Evolutionary conservation across 2,797 vertebrate species (phyloP).

Genomic region (Clarias laeviceps): DNA sequence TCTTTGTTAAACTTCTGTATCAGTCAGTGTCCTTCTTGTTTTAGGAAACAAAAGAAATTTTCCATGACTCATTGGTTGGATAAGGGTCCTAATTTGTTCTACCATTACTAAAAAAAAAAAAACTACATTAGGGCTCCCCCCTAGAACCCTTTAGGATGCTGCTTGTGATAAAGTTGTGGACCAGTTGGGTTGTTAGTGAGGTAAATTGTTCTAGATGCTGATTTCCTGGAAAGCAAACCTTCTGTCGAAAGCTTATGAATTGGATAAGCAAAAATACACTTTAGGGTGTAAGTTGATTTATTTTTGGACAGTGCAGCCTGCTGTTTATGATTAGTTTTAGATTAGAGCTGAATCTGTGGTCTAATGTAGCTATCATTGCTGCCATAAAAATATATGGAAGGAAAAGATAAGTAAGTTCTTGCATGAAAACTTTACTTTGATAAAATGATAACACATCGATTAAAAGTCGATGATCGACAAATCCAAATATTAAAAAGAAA

Average conservation of each 20-base stretch:
- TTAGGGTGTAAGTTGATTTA: neutral
- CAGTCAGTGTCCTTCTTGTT: neutral
- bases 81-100: neutral
- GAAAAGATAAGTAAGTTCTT: neutral
- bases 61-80: neutral
- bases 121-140: no score
- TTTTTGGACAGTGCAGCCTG: neutral
- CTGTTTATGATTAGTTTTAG: neutral
- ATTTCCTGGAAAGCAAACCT: neutral
- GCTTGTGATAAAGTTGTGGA: neutral
- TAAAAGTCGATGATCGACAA: neutral
- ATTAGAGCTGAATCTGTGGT: neutral
- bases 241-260: neutral
- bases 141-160: neutral
- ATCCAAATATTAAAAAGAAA: neutral
- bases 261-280: neutral
- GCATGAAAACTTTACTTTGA: neutral
- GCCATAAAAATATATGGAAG: no score
- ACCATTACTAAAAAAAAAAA: neutral
- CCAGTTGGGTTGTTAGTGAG: neutral
- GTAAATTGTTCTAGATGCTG: neutral
- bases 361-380: neutral
- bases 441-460: neutral
- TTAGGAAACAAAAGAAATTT: neutral
- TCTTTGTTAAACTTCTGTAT: neutral